Conservation (phyloP, 2,797 vertebrate species). For the Gallirallus australis region DNA sequence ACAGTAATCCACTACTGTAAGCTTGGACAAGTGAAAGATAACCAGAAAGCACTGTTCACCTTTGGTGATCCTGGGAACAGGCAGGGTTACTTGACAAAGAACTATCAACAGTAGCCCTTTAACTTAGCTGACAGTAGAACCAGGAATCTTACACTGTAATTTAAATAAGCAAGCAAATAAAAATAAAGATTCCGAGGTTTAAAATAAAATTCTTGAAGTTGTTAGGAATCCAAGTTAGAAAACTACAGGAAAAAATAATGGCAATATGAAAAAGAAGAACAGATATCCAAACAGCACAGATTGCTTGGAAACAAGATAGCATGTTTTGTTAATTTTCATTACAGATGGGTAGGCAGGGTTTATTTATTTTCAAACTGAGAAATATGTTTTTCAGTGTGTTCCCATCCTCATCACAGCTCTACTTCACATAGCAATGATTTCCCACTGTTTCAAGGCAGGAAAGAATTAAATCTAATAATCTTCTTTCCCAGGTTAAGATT, state of each 20-base stretch:
- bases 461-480: background rate
- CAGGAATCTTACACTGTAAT: background rate
- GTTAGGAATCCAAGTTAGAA: background rate
- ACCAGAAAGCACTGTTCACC: background rate
- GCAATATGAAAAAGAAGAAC: background rate
- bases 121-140: background rate
- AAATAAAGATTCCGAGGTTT: background rate
- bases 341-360: background rate
- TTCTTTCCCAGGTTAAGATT: background rate
- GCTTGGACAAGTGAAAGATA: background rate
- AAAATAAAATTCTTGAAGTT: background rate
- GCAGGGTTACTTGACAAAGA: background rate
- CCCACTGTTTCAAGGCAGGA: background rate
- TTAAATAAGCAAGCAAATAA: background rate
- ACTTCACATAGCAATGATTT: background rate
- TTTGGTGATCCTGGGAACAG: background rate
- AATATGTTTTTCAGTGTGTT: background rate
- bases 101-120: background rate
- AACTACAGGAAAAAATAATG: background rate
- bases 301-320: background rate
- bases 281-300: background rate
- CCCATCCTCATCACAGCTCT: background rate
- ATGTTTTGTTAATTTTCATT: background rate
- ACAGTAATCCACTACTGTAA: background rate
- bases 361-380: background rate